Conservation (phyloP, 2,113 vertebrate genomes). For the Xyrauchen texanus region DNA sequence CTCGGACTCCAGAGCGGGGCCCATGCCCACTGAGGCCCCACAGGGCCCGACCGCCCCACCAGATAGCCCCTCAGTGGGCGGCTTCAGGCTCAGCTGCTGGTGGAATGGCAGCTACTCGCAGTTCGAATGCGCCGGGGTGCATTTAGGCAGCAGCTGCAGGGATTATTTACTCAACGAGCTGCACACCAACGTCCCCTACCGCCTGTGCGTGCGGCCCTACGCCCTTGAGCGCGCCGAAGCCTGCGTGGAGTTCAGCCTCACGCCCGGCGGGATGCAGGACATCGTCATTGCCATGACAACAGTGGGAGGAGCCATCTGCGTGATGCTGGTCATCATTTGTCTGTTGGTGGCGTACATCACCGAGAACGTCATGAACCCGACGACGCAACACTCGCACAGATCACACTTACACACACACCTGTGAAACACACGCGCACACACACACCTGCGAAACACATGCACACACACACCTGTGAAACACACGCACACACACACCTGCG, state of each 20-base stretch:
- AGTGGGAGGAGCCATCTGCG: conserved; percentile 95
- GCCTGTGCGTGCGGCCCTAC: conserved; percentile 82
- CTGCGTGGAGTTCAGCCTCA: conserved; percentile 88
- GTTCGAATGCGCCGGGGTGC: conserved; percentile 88
- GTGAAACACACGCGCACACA: conserved; percentile 42
- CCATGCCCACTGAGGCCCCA: not conserved
- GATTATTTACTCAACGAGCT: conserved; percentile 88
- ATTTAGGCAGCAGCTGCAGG: conserved; percentile 84
- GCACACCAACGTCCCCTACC: conserved; percentile 90
- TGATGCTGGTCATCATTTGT: conserved; percentile 98
- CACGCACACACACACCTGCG: too few relatives aligned
- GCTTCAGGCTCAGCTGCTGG: conserved; percentile 88
- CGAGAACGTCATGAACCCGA: conserved; percentile 88
- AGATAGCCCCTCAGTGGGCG: conserved; percentile 54
- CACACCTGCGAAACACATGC: too few relatives aligned
- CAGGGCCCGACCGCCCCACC: not conserved
- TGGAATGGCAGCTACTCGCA: conserved; percentile 94
- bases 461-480: too few relatives aligned
- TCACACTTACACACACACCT: conserved; percentile 47
- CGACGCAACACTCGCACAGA: conserved; percentile 56
- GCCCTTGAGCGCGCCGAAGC: conserved; percentile 55
- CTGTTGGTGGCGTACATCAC: conserved; percentile 96
- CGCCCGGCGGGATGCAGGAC: conserved; percentile 89
- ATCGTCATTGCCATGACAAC: conserved; percentile 97
- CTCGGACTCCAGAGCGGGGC: not conserved